These are phyloP conservation scores for Moxostoma hubbsi DNA, from an alignment of 2,797 vertebrate species.

Conservation along the genomic window DNA sequence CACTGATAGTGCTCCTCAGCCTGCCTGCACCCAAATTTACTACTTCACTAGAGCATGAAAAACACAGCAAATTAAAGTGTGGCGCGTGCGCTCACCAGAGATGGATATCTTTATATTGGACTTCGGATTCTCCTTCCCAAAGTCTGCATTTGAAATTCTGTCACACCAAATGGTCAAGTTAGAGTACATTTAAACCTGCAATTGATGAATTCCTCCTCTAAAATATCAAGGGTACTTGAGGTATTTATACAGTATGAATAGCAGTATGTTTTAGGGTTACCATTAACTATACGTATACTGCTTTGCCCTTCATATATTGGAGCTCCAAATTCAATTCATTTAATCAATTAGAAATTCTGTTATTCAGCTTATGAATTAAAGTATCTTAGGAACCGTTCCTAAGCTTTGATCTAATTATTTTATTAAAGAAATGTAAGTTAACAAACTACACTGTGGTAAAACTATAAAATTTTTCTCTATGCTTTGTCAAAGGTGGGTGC, in stretches of 20 bases:
- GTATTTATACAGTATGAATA: not conserved
- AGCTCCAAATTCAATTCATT: not conserved
- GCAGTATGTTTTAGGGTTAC: not conserved
- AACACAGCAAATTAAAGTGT: constrained; percentile 94
- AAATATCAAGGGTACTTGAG: not conserved
- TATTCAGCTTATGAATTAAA: not conserved
- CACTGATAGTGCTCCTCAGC: constrained; percentile 88
- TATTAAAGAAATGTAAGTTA: not conserved
- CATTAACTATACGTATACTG: not conserved
- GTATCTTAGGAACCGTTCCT: not conserved
- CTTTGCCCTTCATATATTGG: not conserved
- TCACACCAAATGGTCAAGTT: constrained; percentile 66
- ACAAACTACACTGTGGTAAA: not conserved
- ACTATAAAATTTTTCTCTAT: constrained; percentile 28
- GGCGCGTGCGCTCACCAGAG: constrained; percentile 88
- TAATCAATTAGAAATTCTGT: not conserved
- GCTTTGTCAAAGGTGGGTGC: constrained; percentile 88
- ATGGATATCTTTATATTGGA: constrained; percentile 96
- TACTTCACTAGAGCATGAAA: constrained; percentile 97
- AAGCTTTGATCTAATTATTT: not conserved
- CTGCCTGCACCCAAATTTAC: constrained; percentile 88
- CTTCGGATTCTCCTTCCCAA: constrained; percentile 78
- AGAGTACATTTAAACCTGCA: constrained; percentile 35
- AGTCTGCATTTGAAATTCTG: constrained; percentile 78
- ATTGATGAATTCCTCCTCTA: constrained; percentile 38